These are phyloP conservation scores for Enoplosus armatus DNA, from an alignment of 2,797 vertebrate genomes.

Conservation along the genomic window DNA sequence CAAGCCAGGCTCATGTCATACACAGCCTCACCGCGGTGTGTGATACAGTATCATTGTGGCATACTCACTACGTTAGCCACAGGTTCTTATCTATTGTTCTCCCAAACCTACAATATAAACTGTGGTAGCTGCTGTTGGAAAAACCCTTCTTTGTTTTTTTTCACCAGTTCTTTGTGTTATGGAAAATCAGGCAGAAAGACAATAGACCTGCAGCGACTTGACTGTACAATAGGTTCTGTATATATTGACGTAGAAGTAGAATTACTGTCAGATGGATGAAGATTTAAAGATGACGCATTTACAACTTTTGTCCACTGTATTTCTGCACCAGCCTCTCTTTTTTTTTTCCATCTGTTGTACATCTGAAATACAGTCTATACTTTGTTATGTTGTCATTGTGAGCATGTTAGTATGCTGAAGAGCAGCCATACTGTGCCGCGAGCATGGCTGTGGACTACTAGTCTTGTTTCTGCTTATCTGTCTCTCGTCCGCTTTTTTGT, in stretches of 20 bases:
- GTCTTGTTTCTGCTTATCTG: background rate
- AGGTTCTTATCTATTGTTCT: conserved; percentile 64
- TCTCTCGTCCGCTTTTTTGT: background rate
- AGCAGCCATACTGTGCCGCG: background rate
- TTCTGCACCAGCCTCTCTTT: background rate
- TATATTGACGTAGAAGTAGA: conserved; percentile 12
- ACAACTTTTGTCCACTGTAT: background rate
- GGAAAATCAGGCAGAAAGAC: conserved; percentile 30
- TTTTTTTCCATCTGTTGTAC: background rate
- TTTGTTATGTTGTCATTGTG: background rate
- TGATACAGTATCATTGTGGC: conserved; percentile 68
- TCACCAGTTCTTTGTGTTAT: conserved; percentile 41
- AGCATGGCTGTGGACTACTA: background rate
- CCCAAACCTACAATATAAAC: conserved; percentile 40
- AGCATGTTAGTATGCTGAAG: background rate
- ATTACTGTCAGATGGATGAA: conserved; percentile 8
- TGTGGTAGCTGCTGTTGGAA: conserved; percentile 51
- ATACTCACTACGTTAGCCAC: conserved; percentile 27
- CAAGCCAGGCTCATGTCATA: conserved; percentile 27
- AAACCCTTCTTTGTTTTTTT: conserved; percentile 61
- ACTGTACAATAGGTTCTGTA: background rate
- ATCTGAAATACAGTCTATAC: too few relatives aligned
- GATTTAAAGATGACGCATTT: conserved; percentile 15
- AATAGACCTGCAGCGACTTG: conserved; percentile 32
- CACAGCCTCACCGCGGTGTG: conserved; percentile 52